Base-by-base conservation (phyloP, 2,888 invertebrate species). In the Archaeoteleia sp. region DNA sequence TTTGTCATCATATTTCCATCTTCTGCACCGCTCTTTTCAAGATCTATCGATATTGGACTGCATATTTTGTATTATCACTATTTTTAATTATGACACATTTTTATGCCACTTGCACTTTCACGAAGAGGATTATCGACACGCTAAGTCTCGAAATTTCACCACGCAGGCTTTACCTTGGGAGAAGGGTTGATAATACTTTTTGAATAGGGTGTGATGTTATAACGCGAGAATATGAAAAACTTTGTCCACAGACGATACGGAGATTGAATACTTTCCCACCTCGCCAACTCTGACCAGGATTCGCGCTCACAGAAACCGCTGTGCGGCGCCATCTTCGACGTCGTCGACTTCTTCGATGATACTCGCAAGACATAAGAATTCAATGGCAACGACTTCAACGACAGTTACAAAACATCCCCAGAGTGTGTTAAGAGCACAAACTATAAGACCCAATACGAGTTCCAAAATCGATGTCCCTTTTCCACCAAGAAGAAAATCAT, bases 261-360 rank as follows among this genome's bases (percentile, higher is more conserved):
- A 91, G 87, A 91, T 93, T 83, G 93, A 94, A 87, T 94, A 93
- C 86, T 91, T 92, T 86, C 93, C 93, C 80, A 92, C 93, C 79
- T 92, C 93, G 71, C 91, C 93, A 42, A 93, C 92, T 73, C 87
- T 93, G 81, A 94, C 93, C 75, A 91, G 92, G 87, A 93, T 94
- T 82, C 89, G 92, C 83, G 90, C 93, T 45, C 92, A 92, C 84
- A 92, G 91, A 87, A 90, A 88, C 80, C 85, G 86, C 62, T 87
- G 88, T 62, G 88, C 88, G 29, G 85, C 81, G 53, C 85, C 87
- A 14, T 76, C 77, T 13, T 71, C 70, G 76, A 42, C 85, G 77
- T 73, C 84, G 70, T 76, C 79, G 17, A 80, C 85, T 29, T 82
- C 85, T 39, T 84, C 86, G 60, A 87, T 88, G 77, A 86, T 89